Base-by-base conservation (phyloP, 2,888 invertebrate species). In the Melanostoma mellinum region DNA sequence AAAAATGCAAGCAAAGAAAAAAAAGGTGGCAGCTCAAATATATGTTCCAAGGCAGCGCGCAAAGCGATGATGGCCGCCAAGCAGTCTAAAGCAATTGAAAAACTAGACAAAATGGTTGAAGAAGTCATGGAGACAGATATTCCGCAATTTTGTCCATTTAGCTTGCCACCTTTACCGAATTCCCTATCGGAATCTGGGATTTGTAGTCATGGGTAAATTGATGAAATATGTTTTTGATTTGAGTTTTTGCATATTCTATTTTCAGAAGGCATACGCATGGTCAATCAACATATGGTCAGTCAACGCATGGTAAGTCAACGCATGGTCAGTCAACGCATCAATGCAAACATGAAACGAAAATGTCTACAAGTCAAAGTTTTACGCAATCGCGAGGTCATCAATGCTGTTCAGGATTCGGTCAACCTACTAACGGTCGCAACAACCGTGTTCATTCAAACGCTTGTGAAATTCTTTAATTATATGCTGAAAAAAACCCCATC, bases 51-150 rank as follows among this genome's bases (percentile, higher is more conserved):
- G 85, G 88, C 88, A 10, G 89, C 88, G 32, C 88, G 90, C 8
- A 91, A 90, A 78, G 89, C 89, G 0, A 88, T 90, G 33, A 85
- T 91, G 67, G 90, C 90, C 0, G 89, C 90, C 42, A 91, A 91
- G 69, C 91, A 91, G 85, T 89, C 90, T 0, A 91, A 90, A 85
- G 91, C 91, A 52, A 89, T 91, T 74, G 91, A 91, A 69, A 90
- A 91, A 85, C 80, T 91, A 56, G 91, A 91, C 74, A 90, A 90
- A 87, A 91, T 91, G 91, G 91, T 91, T 56, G 91, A 91, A 76
- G 91, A 91, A 72, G 90, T 88, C 0, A 88, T 89, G 8, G 91
- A 91, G 67, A 88, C 88, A n/a, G 91, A 90, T 56, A 85, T 89
- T 0, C 89, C 89, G 40, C 87, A 88, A n/a, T 88, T 89, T 10